These are phyloP conservation scores for Emmelina monodactyla DNA, from an alignment of 2,888 invertebrate species.

Conservation along the genomic window DNA sequence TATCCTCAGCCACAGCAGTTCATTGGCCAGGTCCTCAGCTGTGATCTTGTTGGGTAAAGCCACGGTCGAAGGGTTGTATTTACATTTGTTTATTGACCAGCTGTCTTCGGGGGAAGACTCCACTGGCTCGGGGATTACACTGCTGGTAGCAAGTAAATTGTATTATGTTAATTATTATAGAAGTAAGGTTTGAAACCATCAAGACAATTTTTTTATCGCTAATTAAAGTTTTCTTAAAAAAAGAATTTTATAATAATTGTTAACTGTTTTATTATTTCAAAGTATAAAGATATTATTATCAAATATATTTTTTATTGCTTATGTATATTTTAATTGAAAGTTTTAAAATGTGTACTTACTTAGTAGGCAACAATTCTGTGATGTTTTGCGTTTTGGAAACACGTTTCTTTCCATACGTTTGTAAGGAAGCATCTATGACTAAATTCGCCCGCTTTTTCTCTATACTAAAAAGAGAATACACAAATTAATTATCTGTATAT, in stretches of 20 bases:
- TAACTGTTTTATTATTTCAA: no score
- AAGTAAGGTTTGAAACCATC: no score
- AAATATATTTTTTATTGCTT: no score
- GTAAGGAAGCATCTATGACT: slow-evolving; percentile 27
- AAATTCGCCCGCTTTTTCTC: slow-evolving; percentile 30
- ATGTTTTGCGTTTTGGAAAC: slow-evolving; percentile 41
- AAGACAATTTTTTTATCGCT: no score
- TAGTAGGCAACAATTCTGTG: slow-evolving; percentile 25
- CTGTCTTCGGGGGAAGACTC: slow-evolving; percentile 40
- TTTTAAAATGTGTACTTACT: slow-evolving; percentile 21
- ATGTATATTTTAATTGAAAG: no score
- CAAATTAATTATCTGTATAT: no score
- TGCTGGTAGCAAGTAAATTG: no score
- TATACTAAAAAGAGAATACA: slow-evolving; percentile 20
- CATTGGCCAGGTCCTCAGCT: slow-evolving; percentile 51
- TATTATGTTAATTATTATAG: no score
- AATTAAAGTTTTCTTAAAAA: no score
- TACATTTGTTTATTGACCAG: slow-evolving; percentile 33
- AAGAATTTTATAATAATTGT: no score
- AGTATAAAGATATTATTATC: no score
- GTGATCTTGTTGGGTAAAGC: slow-evolving; percentile 54
- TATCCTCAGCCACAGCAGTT: slow-evolving; percentile 52
- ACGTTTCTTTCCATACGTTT: slow-evolving; percentile 37
- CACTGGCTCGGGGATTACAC: no score
- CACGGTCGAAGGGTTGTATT: slow-evolving; percentile 31